phyloP scores from a whole-genome alignment of 2,113 vertebrate species.

The Morone saxatilis region DNA sequence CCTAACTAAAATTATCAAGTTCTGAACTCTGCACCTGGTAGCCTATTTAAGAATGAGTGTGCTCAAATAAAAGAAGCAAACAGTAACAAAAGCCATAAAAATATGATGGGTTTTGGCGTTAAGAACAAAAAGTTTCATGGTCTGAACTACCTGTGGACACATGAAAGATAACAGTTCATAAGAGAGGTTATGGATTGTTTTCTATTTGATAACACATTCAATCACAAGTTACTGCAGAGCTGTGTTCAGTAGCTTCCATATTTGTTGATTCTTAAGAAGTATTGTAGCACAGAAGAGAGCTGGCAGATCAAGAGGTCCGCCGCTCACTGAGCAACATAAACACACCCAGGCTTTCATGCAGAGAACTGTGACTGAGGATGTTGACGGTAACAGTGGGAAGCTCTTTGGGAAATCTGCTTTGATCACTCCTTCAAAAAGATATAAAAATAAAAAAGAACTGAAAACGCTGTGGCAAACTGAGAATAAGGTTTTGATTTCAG shows the following conservation, averaged over 20 bases:
- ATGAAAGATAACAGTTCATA: background rate
- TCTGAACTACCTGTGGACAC: constrained; percentile 8
- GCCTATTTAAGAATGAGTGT: background rate
- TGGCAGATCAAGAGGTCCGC: constrained; percentile 57
- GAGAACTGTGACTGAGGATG: constrained; percentile 42
- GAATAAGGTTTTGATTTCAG: constrained; percentile 29
- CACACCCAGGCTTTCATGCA: constrained; percentile 41
- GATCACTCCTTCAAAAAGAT: constrained; percentile 55
- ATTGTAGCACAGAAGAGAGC: constrained; percentile 38
- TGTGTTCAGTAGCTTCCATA: constrained; percentile 2
- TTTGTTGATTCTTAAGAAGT: constrained; percentile 47
- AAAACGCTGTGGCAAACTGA: constrained; percentile 33
- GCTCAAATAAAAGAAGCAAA: background rate
- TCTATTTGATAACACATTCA: background rate
- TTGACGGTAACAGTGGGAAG: constrained; percentile 38
- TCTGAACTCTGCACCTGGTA: background rate
- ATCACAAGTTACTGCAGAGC: constrained; percentile 9
- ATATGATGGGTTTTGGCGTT: constrained; percentile 2
- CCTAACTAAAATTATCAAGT: background rate
- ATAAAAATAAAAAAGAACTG: constrained; percentile 8
- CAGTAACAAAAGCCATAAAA: background rate
- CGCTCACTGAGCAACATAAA: constrained; percentile 41
- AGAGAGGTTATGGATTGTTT: constrained; percentile 18
- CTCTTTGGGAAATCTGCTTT: constrained; percentile 52
- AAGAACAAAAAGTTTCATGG: background rate